A percentile compares a stretch with the other conserved stretches of the same genome.
Evolutionary conservation across 2,113 vertebrate genomes (phyloP).

Genomic region (Penelope pileata): DNA sequence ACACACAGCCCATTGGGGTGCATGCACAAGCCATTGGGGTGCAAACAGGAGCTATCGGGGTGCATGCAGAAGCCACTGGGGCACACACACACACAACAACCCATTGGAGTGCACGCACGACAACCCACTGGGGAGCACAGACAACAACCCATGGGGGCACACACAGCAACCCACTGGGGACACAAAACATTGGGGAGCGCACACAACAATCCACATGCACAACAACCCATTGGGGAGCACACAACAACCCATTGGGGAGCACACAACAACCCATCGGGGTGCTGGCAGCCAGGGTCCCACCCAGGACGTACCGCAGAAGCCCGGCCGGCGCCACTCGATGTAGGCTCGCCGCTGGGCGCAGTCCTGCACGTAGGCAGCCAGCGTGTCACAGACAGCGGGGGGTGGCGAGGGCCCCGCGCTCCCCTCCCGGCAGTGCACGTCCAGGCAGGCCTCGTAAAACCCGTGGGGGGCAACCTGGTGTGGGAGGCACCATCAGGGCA

Average conservation of each 20-base stretch:
- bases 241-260: too few relatives aligned
- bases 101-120: neutral
- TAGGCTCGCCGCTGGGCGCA: constrained; percentile 78
- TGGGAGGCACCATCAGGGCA: accelerated
- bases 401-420: neutral
- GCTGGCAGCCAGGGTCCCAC: too few relatives aligned
- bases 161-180: neutral
- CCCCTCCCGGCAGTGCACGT: constrained; percentile 75
- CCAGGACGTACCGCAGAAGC: constrained; percentile 81
- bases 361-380: constrained; percentile 84
- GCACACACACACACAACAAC: too few relatives aligned
- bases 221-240: too few relatives aligned
- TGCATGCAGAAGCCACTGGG: neutral
- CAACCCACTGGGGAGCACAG: too few relatives aligned
- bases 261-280: neutral
- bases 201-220: too few relatives aligned
- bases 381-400: constrained; percentile 77
- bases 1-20: too few relatives aligned
- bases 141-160: neutral
- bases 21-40: neutral
- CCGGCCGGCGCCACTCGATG: constrained; percentile 79
- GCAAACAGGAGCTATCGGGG: neutral
- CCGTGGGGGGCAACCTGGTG: constrained; percentile 80
- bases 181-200: neutral
- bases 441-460: constrained; percentile 84